A percentile compares a stretch with the other conserved stretches of the same genome.
Conservation (phyloP, 1,140 invertebrate genomes). For the Melanaphis sacchari region DNA sequence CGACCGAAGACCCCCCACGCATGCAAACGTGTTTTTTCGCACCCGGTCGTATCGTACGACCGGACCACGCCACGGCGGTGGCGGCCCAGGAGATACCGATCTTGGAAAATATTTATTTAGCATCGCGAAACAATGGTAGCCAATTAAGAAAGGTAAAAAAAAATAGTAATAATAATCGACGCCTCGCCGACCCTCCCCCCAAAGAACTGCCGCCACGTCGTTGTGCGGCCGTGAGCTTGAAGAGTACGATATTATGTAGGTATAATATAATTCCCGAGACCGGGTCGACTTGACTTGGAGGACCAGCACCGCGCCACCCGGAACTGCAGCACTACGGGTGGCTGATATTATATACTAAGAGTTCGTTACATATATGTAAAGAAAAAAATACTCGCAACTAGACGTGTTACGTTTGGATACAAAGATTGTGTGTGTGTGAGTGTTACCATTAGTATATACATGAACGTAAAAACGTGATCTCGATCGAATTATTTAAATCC, state of each 20-base stretch:
- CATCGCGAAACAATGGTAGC: conserved; percentile 37
- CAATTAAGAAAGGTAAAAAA: conserved; percentile 43
- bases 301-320: neutral
- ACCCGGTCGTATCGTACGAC: conserved; percentile 2
- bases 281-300: neutral
- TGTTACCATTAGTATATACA: neutral
- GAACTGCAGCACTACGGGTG: neutral
- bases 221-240: neutral
- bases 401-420: neutral
- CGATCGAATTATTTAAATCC: neutral
- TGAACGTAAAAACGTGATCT: neutral
- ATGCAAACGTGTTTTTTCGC: conserved; percentile 36
- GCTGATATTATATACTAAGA: neutral
- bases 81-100: conserved; percentile 21
- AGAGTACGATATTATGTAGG: neutral
- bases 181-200: neutral
- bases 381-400: neutral
- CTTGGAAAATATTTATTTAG: conserved; percentile 43
- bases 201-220: neutral
- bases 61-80: neutral
- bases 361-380: neutral
- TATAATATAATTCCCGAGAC: neutral
- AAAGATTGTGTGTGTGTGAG: too few relatives aligned
- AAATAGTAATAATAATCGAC: neutral
- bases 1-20: conserved; percentile 39